These are phyloP conservation scores for Patella depressa DNA, from an alignment of 2,888 invertebrate genomes.

Conservation along the genomic window DNA sequence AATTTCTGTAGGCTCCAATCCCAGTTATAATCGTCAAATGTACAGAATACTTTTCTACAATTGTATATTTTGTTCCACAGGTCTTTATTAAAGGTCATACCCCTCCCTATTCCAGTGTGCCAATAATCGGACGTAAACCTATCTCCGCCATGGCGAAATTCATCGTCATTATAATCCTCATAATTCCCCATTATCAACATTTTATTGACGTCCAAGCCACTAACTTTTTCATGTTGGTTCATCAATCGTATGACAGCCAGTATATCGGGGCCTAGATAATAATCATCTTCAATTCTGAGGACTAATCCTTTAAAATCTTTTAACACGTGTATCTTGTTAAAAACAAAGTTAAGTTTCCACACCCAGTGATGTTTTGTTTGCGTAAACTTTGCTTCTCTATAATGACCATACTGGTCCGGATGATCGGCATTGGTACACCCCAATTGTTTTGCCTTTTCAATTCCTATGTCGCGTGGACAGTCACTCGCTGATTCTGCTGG, in stretches of 20 bases:
- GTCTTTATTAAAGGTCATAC: conserved; percentile 18
- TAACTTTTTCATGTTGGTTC: background rate
- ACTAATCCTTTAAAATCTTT: conserved; percentile 16
- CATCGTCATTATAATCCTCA: background rate
- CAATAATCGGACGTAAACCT: conserved; percentile 1
- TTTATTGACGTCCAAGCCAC: background rate
- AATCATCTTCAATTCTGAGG: conserved; percentile 22
- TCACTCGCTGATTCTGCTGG: conserved; percentile 17
- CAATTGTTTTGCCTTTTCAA: conserved; percentile 1
- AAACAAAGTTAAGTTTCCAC: conserved; percentile 22
- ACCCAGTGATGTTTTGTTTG: conserved; percentile 27
- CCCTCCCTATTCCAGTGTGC: conserved; percentile 15
- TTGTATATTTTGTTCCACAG: conserved; percentile 15
- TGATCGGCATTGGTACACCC: conserved; percentile 18
- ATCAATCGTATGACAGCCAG: conserved; percentile 9
- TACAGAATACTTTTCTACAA: conserved; percentile 19
- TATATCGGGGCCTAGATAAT: conserved; percentile 17
- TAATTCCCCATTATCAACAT: conserved; percentile 21
- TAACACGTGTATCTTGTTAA: conserved; percentile 15
- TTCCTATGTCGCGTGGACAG: conserved; percentile 18
- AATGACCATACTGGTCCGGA: conserved; percentile 21
- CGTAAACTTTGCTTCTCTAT: conserved; percentile 18
- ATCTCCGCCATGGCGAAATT: background rate
- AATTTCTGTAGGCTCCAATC: conserved; percentile 19
- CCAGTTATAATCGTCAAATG: conserved; percentile 27